Conservation (phyloP, 2,888 invertebrate species). For the Ophonus ardosiacus region DNA sequence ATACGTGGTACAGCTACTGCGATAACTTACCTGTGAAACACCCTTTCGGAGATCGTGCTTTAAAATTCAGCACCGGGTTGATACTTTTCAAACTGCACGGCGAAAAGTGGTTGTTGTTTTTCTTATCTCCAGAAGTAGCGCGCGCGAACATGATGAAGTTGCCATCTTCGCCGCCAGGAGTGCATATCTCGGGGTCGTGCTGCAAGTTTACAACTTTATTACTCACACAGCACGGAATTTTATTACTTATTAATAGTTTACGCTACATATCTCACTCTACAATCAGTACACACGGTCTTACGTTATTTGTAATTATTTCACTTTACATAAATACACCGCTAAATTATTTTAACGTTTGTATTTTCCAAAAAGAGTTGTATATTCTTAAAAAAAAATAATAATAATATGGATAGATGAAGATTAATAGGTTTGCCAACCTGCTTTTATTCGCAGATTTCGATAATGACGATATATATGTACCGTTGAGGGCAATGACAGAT, state of each 20-base stretch:
- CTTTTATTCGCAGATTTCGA: too few relatives aligned
- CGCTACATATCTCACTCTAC: not conserved
- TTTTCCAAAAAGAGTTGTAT: too few relatives aligned
- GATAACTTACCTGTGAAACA: conserved; percentile 88
- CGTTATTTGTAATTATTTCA: not conserved
- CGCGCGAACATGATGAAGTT: conserved; percentile 99
- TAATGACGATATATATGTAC: too few relatives aligned
- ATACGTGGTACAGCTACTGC: not conserved
- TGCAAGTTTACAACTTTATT: conserved; percentile 72
- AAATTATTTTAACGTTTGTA: too few relatives aligned
- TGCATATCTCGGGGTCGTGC: conserved; percentile 97
- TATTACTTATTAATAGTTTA: not conserved
- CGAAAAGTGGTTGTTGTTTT: conserved; percentile 98
- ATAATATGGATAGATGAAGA: too few relatives aligned
- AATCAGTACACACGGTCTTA: too few relatives aligned
- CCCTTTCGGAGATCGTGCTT: conserved; percentile 92
- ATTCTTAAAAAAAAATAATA: too few relatives aligned
- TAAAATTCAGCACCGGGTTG: conserved; percentile 93
- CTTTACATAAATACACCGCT: too few relatives aligned
- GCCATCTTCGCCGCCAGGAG: conserved; percentile 96
- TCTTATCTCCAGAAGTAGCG: conserved; percentile 98
- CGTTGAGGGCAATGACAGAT: too few relatives aligned
- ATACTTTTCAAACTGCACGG: conserved; percentile 95
- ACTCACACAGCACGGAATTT: not conserved
- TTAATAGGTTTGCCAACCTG: too few relatives aligned